phyloP scores from a whole-genome alignment of 2,888 invertebrate genomes.

The Cantharis lateralis region DNA sequence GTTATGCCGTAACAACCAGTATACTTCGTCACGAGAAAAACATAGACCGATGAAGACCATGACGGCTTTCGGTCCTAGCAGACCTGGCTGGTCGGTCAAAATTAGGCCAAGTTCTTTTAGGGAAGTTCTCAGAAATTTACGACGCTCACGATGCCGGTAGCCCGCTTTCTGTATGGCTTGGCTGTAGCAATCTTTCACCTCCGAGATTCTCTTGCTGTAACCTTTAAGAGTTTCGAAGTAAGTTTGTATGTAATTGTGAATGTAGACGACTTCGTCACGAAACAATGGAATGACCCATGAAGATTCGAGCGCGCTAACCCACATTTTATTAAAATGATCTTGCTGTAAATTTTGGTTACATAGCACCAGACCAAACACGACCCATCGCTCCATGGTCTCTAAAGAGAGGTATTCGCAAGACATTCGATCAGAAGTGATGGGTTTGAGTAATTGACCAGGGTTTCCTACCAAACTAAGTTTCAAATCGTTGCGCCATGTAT shows the following conservation, averaged over 20 bases:
- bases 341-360: constrained; percentile 86
- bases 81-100: constrained; percentile 96
- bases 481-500: constrained; percentile 92
- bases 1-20: constrained; percentile 94
- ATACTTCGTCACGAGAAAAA: constrained; percentile 94
- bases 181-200: constrained; percentile 94
- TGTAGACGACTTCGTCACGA: constrained; percentile 95
- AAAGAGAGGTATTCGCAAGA: constrained; percentile 97
- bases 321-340: constrained; percentile 84
- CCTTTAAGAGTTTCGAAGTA: constrained; percentile 97
- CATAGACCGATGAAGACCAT: constrained; percentile 96
- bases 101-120: constrained; percentile 93
- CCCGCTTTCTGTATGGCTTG: constrained; percentile 91
- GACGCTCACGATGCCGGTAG: constrained; percentile 88
- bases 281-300: constrained; percentile 94
- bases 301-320: constrained; percentile 89
- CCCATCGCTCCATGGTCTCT: constrained; percentile 96
- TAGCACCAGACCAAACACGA: constrained; percentile 91
- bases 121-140: constrained; percentile 94
- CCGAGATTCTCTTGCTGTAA: constrained; percentile 87
- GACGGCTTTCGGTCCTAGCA: constrained; percentile 95
- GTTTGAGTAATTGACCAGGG: constrained; percentile 91
- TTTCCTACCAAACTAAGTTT: constrained; percentile 92
- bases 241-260: constrained; percentile 89
- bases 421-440: constrained; percentile 93